Evolutionary conservation across 2,797 vertebrate genomes (phyloP).

Genomic region (Gymnothorax reevesii): DNA sequence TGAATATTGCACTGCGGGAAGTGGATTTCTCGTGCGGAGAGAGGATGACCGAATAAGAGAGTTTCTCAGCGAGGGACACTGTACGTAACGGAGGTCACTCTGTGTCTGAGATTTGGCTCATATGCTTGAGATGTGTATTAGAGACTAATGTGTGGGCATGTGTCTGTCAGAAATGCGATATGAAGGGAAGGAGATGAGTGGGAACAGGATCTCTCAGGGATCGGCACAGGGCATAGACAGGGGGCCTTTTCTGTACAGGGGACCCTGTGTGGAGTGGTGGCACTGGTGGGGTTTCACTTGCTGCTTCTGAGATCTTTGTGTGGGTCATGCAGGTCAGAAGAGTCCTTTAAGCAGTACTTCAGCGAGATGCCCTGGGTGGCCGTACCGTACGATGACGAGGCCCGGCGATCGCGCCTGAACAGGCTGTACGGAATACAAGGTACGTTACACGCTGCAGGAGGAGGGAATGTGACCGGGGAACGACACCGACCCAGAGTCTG

Average conservation of each 20-base stretch:
- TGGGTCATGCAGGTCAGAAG: conserved; percentile 82
- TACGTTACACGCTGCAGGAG: conserved; percentile 52
- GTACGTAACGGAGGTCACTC: no score
- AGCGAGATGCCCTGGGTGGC: conserved; percentile 98
- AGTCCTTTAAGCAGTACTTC: conserved; percentile 98
- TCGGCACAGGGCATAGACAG: no score
- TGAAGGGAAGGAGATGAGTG: no score
- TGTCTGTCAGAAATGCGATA: no score
- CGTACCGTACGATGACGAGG: conserved; percentile 88
- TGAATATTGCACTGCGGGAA: not conserved
- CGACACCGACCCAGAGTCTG: not conserved
- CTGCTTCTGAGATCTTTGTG: not conserved
- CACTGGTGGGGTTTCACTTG: not conserved
- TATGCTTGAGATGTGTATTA: no score
- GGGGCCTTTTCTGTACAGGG: no score
- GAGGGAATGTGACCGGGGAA: not conserved
- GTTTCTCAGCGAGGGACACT: no score
- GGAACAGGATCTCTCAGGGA: no score
- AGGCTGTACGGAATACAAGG: conserved; percentile 97
- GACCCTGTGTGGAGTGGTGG: not conserved
- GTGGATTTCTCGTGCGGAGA: no score
- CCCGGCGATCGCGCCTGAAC: conserved; percentile 90
- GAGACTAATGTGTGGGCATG: no score
- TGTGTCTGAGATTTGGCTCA: no score
- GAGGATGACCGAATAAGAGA: no score